Evolutionary conservation across 2,888 invertebrate species (phyloP), one percentile per base, ranked within the genome.

Genomic region (Melinopterus prodromus): DNA sequence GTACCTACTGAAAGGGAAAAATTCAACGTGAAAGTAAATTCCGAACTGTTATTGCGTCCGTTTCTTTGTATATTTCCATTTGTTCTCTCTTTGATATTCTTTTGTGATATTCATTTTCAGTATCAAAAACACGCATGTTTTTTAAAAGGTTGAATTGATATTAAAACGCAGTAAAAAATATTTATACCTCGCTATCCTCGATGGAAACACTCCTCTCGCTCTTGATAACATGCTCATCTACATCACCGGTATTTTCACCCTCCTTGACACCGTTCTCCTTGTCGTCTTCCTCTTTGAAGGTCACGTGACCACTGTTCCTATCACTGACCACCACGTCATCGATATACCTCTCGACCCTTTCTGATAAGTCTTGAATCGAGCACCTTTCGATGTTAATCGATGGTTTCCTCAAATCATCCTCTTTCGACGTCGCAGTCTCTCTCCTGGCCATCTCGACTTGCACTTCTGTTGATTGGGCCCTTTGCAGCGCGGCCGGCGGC

Each of bases 221-320:
- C 76, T 38, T 71, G 16, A 77, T 69, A 15, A 72, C 80, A 5
- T 69, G 72, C n/a, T 35, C 70, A 16, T 78, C 78, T 15, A 69
- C 74, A 35, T 16, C 35, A 14, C 37, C 77, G 14, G 36, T 75
- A 7, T 77, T 26, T 70, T 79, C 81, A 16, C 37, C 70, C 75
- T 69, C 71, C 69, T 70, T 76, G 53, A 37, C 72, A 16, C 79
- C 81, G 5, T 79, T 78, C n/a, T 78, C 77, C 70, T 77, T 71
- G 76, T 78, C 81, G 70, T 82, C 72, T 78, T 80, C 82, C 12
- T 84, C 84, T 69, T 83, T 84, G 81, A 85, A 85, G 14, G 85
- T 85, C 35, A 86, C 86, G 77, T 84, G 85, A 12, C 83, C 82
- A 76, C 83, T 81, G 26, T 82, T 81, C 15, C 80, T 81, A 70